Evolutionary conservation across 2,797 vertebrate species (phyloP).

Genomic region (Paramormyrops hopkinsi): DNA sequence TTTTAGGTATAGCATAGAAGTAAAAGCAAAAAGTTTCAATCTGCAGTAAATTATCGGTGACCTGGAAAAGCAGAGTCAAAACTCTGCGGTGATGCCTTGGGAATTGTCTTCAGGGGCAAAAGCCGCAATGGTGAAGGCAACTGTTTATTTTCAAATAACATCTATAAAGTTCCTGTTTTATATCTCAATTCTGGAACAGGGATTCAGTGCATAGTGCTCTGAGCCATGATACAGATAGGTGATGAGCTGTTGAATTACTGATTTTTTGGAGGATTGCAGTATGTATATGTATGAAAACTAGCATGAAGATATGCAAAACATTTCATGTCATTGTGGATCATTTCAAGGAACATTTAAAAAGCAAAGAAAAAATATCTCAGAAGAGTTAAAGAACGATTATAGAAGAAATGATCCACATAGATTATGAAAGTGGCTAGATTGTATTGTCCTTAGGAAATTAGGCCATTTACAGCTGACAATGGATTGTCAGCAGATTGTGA

Average conservation of each 20-base stretch:
- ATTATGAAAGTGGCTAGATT: constrained; percentile 10
- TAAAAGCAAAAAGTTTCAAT: not conserved
- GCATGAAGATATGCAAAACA: not conserved
- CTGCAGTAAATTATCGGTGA: constrained; percentile 1
- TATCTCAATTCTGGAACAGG: not conserved
- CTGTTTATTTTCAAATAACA: not conserved
- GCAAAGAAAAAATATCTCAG: not conserved
- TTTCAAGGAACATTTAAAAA: not conserved
- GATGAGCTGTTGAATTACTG: constrained; percentile 29
- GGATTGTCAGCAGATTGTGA: constrained; percentile 18
- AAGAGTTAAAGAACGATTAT: not conserved
- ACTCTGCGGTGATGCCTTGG: not conserved
- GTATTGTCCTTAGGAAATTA: constrained; percentile 18
- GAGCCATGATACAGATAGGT: constrained; percentile 28
- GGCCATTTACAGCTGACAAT: constrained; percentile 24
- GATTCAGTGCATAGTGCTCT: constrained; percentile 13
- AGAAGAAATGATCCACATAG: not conserved
- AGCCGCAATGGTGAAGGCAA: not conserved
- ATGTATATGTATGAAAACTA: not conserved
- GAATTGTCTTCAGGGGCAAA: constrained; percentile 13
- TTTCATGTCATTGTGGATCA: not conserved
- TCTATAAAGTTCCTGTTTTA: not conserved
- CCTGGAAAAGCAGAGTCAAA: constrained; percentile 8
- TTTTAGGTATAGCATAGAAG: not conserved
- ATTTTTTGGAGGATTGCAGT: constrained; percentile 11